Evolutionary conservation across 2,113 vertebrate species (phyloP).

Genomic region (Ctenomys sociabilis): DNA sequence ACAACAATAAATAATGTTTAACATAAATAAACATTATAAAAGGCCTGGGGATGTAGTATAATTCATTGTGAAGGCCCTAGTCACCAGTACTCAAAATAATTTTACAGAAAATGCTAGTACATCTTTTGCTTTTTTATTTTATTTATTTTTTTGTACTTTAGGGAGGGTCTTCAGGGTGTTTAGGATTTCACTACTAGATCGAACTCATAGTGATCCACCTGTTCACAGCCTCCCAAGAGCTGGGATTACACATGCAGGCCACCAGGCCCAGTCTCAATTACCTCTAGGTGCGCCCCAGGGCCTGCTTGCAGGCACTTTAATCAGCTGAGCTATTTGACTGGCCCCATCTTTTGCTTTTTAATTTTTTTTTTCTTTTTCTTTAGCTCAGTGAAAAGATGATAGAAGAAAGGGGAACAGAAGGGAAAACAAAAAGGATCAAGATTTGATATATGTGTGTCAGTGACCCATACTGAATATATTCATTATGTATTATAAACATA

Average conservation of each 20-base stretch:
- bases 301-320: too few species aligned
- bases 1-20: neutral
- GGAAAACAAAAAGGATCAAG: neutral
- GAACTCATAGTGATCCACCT: too few species aligned
- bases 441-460: neutral
- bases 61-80: neutral
- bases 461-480: neutral
- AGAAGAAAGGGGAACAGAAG: neutral
- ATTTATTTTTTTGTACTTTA: constrained; percentile 33
- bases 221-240: too few species aligned
- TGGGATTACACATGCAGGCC: too few species aligned
- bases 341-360: constrained; percentile 63
- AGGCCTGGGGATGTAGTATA: neutral
- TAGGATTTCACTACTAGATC: too few species aligned
- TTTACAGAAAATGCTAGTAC: constrained; percentile 60
- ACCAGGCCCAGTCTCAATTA: too few species aligned
- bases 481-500: neutral
- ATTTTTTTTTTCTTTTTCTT: constrained; percentile 43
- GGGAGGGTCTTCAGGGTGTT: too few species aligned
- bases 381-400: constrained; percentile 64
- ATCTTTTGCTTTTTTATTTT: constrained; percentile 62
- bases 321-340: too few species aligned
- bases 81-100: neutral
- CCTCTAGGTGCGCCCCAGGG: too few species aligned
- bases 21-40: neutral